Percentiles rank a stretch among this genome's conserved stretches.
phyloP scores from a whole-genome alignment of 2,113 vertebrate genomes.

The Pogonocichla stellata region DNA sequence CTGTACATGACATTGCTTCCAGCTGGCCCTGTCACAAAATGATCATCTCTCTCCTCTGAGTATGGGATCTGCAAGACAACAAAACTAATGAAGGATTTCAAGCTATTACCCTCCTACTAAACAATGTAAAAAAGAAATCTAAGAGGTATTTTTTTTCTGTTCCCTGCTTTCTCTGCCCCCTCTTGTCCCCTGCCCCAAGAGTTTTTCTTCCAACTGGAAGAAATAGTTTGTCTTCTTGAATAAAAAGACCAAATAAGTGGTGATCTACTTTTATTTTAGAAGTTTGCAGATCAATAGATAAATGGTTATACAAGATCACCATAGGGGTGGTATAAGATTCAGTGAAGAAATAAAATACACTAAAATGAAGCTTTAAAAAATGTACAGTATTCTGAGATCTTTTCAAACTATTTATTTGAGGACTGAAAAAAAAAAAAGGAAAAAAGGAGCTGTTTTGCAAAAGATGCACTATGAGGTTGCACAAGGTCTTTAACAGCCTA shows the following conservation, averaged over 20 bases:
- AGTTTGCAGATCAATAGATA: neutral
- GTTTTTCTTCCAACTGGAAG: slow-evolving; percentile 9
- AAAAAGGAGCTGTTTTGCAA: neutral
- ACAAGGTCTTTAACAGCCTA: neutral
- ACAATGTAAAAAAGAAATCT: slow-evolving; percentile 25
- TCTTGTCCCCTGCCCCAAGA: neutral
- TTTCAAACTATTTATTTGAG: neutral
- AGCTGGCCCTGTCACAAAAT: slow-evolving; percentile 34
- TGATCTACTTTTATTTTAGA: neutral
- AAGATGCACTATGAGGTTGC: neutral
- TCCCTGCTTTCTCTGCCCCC: neutral
- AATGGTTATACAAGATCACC: neutral
- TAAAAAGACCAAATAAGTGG: neutral
- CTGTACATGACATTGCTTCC: slow-evolving; percentile 40
- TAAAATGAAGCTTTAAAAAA: neutral
- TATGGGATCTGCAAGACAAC: slow-evolving; percentile 23
- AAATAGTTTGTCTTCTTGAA: slow-evolving; percentile 38
- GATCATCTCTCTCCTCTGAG: slow-evolving; percentile 30
- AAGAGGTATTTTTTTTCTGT: neutral
- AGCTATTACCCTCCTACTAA: slow-evolving; percentile 21
- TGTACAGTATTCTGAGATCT: neutral
- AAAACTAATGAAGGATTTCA: slow-evolving; percentile 29
- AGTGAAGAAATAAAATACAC: neutral
- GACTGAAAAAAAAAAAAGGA: neutral
- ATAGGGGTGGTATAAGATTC: neutral